These are phyloP conservation scores for Telmatochromis brichardi DNA, from an alignment of 2,113 vertebrate genomes.

Conservation along the genomic window DNA sequence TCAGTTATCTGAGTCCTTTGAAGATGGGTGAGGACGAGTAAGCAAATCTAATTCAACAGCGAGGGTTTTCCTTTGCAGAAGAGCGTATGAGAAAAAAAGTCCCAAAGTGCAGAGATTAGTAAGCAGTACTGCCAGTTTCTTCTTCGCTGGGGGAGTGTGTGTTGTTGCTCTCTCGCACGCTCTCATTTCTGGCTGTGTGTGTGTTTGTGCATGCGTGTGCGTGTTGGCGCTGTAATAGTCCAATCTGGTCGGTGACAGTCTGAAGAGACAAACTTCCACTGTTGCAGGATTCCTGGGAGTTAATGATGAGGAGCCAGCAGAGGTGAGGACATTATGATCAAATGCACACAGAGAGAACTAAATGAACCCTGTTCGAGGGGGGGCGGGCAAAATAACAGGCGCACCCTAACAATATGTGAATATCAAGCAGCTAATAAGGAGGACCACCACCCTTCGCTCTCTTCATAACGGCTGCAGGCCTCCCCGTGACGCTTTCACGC, in stretches of 20 bases:
- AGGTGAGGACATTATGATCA: conserved; percentile 39
- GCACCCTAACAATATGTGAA: background rate
- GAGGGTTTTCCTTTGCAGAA: background rate
- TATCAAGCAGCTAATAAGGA: conserved; percentile 23
- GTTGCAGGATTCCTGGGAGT: conserved; percentile 23
- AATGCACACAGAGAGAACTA: conserved; percentile 32
- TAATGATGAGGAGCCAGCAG: conserved; percentile 28
- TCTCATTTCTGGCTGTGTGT: background rate
- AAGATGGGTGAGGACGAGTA: conserved; percentile 48
- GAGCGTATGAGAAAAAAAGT: background rate
- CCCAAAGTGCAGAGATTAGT: conserved; percentile 47
- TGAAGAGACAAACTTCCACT: background rate
- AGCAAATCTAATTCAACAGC: conserved; percentile 56
- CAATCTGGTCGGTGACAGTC: background rate
- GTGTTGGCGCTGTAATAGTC: background rate
- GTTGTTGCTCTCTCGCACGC: background rate
- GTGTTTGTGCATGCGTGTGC: background rate
- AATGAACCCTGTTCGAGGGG: background rate
- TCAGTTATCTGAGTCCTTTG: conserved; percentile 57
- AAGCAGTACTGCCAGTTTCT: background rate
- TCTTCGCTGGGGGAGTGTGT: background rate
- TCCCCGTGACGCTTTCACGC: background rate
- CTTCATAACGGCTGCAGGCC: background rate
- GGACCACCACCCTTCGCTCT: background rate
- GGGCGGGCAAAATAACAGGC: background rate